Evolutionary conservation across 2,797 vertebrate species (phyloP).

Genomic region (Rhodeus uyekii): DNA sequence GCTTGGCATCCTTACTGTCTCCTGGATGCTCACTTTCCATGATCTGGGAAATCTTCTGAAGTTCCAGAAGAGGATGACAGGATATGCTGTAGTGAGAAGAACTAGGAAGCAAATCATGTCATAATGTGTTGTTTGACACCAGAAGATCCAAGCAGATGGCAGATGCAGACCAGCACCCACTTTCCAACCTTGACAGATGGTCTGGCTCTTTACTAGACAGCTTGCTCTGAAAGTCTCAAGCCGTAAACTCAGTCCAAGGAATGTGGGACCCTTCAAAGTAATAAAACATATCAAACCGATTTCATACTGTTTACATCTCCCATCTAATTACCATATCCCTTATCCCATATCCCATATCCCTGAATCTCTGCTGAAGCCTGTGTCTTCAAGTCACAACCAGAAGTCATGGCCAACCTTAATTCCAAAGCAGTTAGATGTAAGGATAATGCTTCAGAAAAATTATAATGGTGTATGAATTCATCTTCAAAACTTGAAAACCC

Average conservation of each 20-base stretch:
- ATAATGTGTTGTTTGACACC: conserved; percentile 17
- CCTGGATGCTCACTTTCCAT: not conserved
- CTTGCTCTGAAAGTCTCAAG: not conserved
- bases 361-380: not conserved
- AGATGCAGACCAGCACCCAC: conserved; percentile 27
- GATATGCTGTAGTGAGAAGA: not conserved
- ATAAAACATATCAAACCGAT: conserved; percentile 21
- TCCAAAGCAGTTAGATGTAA: not conserved
- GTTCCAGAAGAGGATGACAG: not conserved
- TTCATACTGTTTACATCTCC: conserved; percentile 20
- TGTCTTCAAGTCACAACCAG: not conserved
- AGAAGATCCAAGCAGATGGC: conserved; percentile 43
- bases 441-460: not conserved
- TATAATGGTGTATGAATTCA: not conserved
- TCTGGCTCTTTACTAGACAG: conserved; percentile 31
- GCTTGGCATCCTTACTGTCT: not conserved
- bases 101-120: conserved; percentile 19
- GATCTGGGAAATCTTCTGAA: not conserved
- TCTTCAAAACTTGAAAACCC: not conserved
- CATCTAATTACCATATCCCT: not conserved
- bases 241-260: conserved; percentile 8
- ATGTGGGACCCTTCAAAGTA: conserved; percentile 27
- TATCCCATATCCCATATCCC: not conserved
- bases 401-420: not conserved
- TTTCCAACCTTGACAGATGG: conserved; percentile 35